Evolutionary conservation across 2,797 vertebrate genomes (phyloP).

Genomic region (Chloroceryle inda): DNA sequence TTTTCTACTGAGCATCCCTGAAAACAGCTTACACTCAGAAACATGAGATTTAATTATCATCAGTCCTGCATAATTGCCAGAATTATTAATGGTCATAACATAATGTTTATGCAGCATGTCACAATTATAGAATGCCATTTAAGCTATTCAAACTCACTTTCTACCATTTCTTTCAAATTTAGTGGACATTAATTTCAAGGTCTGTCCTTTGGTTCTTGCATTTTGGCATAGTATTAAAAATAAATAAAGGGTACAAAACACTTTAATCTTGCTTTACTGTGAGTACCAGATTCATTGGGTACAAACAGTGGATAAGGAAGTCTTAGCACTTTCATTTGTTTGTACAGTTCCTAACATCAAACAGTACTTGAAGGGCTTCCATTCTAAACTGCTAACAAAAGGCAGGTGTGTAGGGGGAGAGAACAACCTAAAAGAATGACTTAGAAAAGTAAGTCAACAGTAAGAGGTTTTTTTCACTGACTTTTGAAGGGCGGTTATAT

Average conservation of each 20-base stretch:
- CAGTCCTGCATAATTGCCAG: background rate
- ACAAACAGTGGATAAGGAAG: background rate
- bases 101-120: background rate
- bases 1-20: background rate
- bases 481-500: background rate
- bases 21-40: background rate
- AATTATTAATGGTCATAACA: background rate
- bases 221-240: background rate
- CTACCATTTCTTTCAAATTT: background rate
- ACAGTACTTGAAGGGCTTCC: background rate
- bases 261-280: rapidly evolving
- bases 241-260: background rate
- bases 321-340: background rate
- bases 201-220: background rate
- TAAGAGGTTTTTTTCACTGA: background rate
- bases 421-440: background rate
- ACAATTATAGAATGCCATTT: background rate
- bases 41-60: background rate
- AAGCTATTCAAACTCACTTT: background rate
- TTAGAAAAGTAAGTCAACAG: background rate
- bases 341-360: background rate
- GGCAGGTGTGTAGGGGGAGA: background rate
- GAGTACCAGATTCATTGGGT: background rate
- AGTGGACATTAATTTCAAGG: background rate
- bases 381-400: background rate